Evolutionary conservation across 2,888 invertebrate species (phyloP).

Genomic region (Epinotia ramella): DNA sequence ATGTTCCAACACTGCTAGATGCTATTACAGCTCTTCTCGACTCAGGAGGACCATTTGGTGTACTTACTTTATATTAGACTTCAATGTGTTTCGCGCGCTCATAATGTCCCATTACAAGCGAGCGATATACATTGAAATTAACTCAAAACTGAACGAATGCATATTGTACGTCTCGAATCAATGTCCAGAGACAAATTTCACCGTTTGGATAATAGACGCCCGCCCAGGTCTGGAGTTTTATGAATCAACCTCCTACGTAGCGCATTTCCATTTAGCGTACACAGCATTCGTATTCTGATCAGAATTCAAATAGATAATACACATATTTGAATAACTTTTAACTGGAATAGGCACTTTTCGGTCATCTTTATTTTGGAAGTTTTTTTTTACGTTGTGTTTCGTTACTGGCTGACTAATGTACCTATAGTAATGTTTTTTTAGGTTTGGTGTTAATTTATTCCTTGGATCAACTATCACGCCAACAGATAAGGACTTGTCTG

Average conservation of each 20-base stretch:
- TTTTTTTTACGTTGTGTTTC: neutral
- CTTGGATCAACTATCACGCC: too few species aligned
- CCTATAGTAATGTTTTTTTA: too few species aligned
- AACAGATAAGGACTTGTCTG: too few species aligned
- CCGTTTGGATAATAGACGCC: constrained; percentile 40
- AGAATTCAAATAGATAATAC: constrained; percentile 48
- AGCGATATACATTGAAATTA: neutral
- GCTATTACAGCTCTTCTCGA: too few species aligned
- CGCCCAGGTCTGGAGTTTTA: constrained; percentile 48
- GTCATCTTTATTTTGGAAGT: neutral
- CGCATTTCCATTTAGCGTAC: constrained; percentile 46
- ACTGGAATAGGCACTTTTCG: constrained; percentile 33
- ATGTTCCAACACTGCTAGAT: too few species aligned
- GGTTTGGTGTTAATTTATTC: too few species aligned
- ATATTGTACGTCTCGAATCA: neutral
- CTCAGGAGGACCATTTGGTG: too few species aligned
- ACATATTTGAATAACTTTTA: constrained; percentile 41
- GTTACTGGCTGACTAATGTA: neutral
- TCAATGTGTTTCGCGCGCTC: too few species aligned
- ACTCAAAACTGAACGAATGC: neutral
- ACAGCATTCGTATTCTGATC: constrained; percentile 52
- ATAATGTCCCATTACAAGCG: too few species aligned
- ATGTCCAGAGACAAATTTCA: neutral
- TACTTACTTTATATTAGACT: too few species aligned
- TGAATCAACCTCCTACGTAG: constrained; percentile 47